Percentiles rank a stretch among this genome's conserved stretches.
Evolutionary conservation across 2,888 invertebrate genomes (phyloP).

Genomic region (Eilema depressum): DNA sequence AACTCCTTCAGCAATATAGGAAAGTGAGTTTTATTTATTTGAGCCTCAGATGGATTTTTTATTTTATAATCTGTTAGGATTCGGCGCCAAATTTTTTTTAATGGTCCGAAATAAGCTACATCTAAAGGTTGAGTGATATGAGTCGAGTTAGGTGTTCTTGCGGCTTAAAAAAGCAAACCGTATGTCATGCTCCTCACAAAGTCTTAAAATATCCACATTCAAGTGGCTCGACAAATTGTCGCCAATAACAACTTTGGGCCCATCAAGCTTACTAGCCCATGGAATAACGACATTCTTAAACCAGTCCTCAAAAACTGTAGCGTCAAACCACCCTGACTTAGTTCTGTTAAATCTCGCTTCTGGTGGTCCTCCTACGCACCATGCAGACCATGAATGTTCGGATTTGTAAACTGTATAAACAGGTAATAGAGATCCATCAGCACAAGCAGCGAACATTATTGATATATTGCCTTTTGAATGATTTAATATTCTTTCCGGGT

Average conservation of each 20-base stretch:
- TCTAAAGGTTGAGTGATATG: background rate
- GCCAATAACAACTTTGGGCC: background rate
- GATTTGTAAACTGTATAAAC: too few species aligned
- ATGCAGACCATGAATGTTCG: background rate
- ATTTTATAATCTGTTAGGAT: conserved; percentile 25
- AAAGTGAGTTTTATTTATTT: conserved; percentile 20
- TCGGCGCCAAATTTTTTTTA: conserved; percentile 26
- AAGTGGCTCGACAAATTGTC: conserved; percentile 7
- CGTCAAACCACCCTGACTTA: background rate
- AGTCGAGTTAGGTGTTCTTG: background rate
- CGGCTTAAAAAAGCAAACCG: background rate
- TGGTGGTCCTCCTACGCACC: background rate
- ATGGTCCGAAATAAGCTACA: conserved; percentile 19
- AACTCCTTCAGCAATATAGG: too few species aligned
- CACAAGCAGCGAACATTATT: conserved; percentile 37
- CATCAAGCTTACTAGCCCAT: background rate
- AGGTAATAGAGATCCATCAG: too few species aligned
- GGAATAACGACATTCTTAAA: background rate
- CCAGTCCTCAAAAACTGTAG: background rate
- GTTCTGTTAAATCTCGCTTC: background rate
- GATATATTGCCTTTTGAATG: conserved; percentile 37
- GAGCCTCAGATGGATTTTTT: conserved; percentile 26
- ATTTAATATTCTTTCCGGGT: conserved; percentile 42
- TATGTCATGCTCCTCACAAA: background rate
- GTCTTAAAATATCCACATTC: background rate